These are phyloP conservation scores for Acleris laterana DNA, from an alignment of 2,888 invertebrate species.

Conservation along the genomic window DNA sequence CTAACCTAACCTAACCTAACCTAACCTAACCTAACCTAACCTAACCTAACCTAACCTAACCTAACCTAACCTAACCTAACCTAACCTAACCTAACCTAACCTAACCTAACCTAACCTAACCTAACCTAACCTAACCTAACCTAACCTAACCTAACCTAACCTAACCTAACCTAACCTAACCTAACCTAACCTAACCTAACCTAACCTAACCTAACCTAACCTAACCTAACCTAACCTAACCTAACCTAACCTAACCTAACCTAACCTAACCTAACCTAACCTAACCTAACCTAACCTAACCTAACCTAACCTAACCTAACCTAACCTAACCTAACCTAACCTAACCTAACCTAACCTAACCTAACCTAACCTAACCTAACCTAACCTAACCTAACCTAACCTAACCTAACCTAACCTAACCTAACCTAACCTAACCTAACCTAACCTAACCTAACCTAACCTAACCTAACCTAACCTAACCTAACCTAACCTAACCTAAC, in stretches of 20 bases:
- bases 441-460: slow-evolving; percentile 8
- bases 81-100: slow-evolving; percentile 8
- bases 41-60: slow-evolving; percentile 8
- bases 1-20: slow-evolving; percentile 8
- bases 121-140: slow-evolving; percentile 8
- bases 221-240: slow-evolving; percentile 8
- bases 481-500: slow-evolving; percentile 8
- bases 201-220: slow-evolving; percentile 8
- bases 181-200: slow-evolving; percentile 8
- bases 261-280: slow-evolving; percentile 8
- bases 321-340: slow-evolving; percentile 8
- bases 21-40: slow-evolving; percentile 8
- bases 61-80: slow-evolving; percentile 8
- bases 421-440: slow-evolving; percentile 8
- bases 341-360: slow-evolving; percentile 8
- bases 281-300: slow-evolving; percentile 8
- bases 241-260: slow-evolving; percentile 8
- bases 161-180: slow-evolving; percentile 8
- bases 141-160: slow-evolving; percentile 8
- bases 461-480: slow-evolving; percentile 8
- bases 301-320: slow-evolving; percentile 8
- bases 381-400: slow-evolving; percentile 8
- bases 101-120: slow-evolving; percentile 8
- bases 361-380: slow-evolving; percentile 8
- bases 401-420: slow-evolving; percentile 8